phyloP scores from a whole-genome alignment of 2,113 vertebrate genomes.

The Isurus oxyrinchus region DNA sequence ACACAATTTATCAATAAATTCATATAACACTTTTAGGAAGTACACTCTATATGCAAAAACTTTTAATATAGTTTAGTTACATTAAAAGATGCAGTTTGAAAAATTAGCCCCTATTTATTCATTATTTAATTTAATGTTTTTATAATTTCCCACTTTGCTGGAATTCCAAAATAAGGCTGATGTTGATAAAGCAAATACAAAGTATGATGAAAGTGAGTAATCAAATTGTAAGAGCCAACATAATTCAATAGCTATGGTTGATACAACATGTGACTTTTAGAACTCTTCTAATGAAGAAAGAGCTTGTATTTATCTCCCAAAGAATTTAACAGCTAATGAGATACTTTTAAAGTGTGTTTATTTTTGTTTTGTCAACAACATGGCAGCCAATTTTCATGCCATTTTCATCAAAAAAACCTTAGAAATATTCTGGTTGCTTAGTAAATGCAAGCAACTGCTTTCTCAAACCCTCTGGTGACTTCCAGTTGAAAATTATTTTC shows the following conservation, averaged over 20 bases:
- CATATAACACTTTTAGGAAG: neutral
- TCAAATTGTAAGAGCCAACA: neutral
- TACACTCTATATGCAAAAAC: neutral
- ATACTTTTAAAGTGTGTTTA: neutral
- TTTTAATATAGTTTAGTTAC: neutral
- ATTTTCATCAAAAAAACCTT: neutral
- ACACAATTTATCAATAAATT: neutral
- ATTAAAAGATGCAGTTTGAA: neutral
- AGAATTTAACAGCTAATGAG: neutral
- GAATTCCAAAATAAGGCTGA: neutral
- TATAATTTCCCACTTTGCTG: neutral
- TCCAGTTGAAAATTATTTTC: neutral
- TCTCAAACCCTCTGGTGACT: neutral
- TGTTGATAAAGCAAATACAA: neutral
- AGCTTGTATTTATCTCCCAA: neutral
- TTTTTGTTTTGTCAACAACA: neutral
- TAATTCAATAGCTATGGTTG: neutral
- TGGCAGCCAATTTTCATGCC: neutral
- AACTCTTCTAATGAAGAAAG: neutral
- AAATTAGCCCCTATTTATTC: neutral
- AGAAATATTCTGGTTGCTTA: neutral
- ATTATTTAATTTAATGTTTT: neutral
- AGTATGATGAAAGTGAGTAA: neutral
- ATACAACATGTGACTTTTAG: neutral
- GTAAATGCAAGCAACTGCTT: neutral